A percentile compares a stretch with the other conserved stretches of the same genome.
phyloP scores from a whole-genome alignment of 2,888 invertebrate species.

The Drosophila paranaensis region DNA sequence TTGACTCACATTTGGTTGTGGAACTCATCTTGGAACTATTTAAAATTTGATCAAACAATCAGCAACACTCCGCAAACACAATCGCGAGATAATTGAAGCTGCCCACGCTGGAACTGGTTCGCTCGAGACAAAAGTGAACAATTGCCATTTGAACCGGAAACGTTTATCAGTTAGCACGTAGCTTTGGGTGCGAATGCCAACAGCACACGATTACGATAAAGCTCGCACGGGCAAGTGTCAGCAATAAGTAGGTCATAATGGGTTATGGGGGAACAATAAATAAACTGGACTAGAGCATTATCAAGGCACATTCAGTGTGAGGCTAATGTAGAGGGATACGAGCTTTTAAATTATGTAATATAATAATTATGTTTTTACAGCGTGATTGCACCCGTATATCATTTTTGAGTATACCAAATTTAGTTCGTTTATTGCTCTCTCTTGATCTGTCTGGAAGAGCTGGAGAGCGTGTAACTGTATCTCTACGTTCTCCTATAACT shows the following conservation, averaged over 20 bases:
- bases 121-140: neutral
- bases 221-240: neutral
- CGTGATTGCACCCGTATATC: too few species aligned
- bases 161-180: neutral
- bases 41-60: neutral
- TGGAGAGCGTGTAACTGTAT: neutral
- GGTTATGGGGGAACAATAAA: neutral
- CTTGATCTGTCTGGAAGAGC: neutral
- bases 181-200: neutral
- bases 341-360: neutral
- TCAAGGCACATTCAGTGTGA: too few species aligned
- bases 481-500: neutral
- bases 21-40: slow-evolving; percentile 5
- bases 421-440: neutral
- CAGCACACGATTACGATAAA: neutral
- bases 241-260: neutral
- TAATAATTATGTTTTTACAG: neutral
- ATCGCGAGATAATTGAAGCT: neutral
- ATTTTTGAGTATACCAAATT: neutral
- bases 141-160: slow-evolving; percentile 7
- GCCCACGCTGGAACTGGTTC: slow-evolving; percentile 1
- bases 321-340: too few species aligned
- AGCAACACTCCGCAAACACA: too few species aligned
- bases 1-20: slow-evolving; percentile 80
- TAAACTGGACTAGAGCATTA: too few species aligned